phyloP scores from a whole-genome alignment of 1,140 invertebrate species.

The Pogonognathellus flavescens region DNA sequence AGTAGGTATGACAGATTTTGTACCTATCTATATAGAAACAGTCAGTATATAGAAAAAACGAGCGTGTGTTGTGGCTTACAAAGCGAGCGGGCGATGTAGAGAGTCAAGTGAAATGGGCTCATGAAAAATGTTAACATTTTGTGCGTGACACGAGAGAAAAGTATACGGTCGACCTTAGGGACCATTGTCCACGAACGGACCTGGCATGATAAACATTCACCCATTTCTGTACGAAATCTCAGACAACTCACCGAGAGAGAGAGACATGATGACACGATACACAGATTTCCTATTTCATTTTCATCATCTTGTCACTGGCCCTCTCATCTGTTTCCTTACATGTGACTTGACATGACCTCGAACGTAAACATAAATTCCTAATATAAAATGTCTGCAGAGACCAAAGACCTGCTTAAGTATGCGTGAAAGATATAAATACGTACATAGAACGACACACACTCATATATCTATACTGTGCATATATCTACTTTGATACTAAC shows the following conservation, averaged over 20 bases:
- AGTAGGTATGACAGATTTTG: too few species aligned
- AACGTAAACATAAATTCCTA: too few species aligned
- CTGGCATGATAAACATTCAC: slow-evolving; percentile 14
- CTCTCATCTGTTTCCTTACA: too few species aligned
- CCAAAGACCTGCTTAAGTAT: too few species aligned
- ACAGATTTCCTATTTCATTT: slow-evolving; percentile 27
- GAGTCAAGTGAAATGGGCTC: background rate
- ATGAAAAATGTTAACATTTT: slow-evolving; percentile 35
- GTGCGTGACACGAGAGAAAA: slow-evolving; percentile 35
- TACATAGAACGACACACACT: too few species aligned
- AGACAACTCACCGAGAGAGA: background rate
- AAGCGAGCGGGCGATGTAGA: background rate
- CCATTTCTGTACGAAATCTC: background rate
- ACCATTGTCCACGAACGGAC: slow-evolving; percentile 23
- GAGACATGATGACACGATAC: background rate
- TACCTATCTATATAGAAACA: too few species aligned
- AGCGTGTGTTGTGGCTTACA: background rate
- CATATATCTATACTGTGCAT: too few species aligned
- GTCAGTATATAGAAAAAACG: too few species aligned
- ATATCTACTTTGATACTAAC: too few species aligned
- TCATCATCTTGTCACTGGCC: slow-evolving; percentile 18
- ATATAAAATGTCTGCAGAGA: too few species aligned
- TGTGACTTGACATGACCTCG: too few species aligned
- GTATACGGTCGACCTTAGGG: slow-evolving; percentile 10
- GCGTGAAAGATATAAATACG: too few species aligned